Base-by-base conservation (phyloP, 2,797 vertebrate genomes). In the Cheirogaleus major region DNA sequence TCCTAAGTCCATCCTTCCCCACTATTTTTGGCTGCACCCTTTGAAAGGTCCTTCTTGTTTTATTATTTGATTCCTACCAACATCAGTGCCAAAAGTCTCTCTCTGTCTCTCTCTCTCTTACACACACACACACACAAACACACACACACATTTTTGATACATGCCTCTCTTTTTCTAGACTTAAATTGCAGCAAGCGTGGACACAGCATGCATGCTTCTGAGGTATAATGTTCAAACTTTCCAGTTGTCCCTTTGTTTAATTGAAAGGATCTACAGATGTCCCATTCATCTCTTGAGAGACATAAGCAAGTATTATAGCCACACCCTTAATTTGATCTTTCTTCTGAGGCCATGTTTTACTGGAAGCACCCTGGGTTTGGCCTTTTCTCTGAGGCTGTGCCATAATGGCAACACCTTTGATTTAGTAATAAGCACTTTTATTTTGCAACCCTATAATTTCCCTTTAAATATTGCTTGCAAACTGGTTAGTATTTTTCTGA, bases 381-480 rank as follows among this genome's bases (percentile, higher is more conserved):
- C 41, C 10, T 91, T 93, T 95, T 30, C n/a, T 76, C 87, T 81
- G 78, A 91, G n/a, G 4, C 38, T 65, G 15, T n/a, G 11, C 85
- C 73, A 65, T 59, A 91, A 93, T 72, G n/a, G 32, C 59, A 91
- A 70, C 14, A 70, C 17, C 17, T 92, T 65, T 88, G 89, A 75
- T 94, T 96, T 84, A 75, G 43, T 91, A 95, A 85, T 69, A 69
- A 73, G 72, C n/a, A 88, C 65, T 91, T 95, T 70, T 73, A 38
- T 95, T 96, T 96, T 81, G 14, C 52, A 91, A 85, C 67, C 59
- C 73, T 93, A 15, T 75, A 63, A 80, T 93, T 91, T 94, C 75
- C 86, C 45, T 91, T 59, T 84, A 91, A 94, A 78, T 78, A 82
- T 78, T 82, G 30, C 57, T 81, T 82, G 48, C 67, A 85, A 73